phyloP scores from a whole-genome alignment of 1,140 invertebrate genomes.

The Hyphantria cunea region DNA sequence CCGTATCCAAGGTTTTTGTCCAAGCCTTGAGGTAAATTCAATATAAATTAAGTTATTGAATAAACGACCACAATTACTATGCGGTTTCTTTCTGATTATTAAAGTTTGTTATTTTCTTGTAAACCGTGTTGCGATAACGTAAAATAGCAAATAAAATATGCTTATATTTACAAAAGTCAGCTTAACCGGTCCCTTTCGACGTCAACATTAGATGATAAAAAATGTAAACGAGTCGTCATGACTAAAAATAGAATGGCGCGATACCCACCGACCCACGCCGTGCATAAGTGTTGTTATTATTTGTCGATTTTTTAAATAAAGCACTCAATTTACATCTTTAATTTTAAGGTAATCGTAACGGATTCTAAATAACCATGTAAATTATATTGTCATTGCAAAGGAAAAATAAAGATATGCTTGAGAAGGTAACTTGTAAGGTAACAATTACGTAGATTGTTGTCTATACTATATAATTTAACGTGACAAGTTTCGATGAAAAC shows the following conservation, averaged over 20 bases:
- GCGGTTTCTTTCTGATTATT: slow-evolving; percentile 16
- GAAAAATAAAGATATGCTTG: slow-evolving; percentile 5
- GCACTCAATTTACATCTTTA: not conserved
- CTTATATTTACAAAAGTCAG: slow-evolving; percentile 15
- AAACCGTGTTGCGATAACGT: slow-evolving; percentile 4
- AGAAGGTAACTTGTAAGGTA: not conserved
- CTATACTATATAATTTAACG: no score
- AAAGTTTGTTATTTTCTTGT: slow-evolving; percentile 12
- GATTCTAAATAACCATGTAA: slow-evolving; percentile 16
- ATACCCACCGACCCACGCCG: slow-evolving; percentile 15
- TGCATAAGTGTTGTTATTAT: slow-evolving; percentile 3
- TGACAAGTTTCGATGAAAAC: no score
- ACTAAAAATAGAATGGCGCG: slow-evolving; percentile 38
- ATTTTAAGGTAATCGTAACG: slow-evolving; percentile 21
- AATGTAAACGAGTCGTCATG: slow-evolving; percentile 33
- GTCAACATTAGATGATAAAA: slow-evolving; percentile 31
- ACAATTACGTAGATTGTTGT: no score
- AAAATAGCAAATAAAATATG: slow-evolving; percentile 1
- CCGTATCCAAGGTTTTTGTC: slow-evolving; percentile 13
- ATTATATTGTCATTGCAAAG: slow-evolving; percentile 8
- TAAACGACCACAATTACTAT: slow-evolving; percentile 11
- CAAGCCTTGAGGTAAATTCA: slow-evolving; percentile 8
- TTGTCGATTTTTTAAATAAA: slow-evolving; percentile 2
- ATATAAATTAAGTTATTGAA: slow-evolving; percentile 9
- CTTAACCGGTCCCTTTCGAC: slow-evolving; percentile 13